Percentiles rank a stretch among this genome's conserved stretches.
Evolutionary conservation across 2,797 vertebrate species (phyloP).

Genomic region (Heterohyrax brucei): DNA sequence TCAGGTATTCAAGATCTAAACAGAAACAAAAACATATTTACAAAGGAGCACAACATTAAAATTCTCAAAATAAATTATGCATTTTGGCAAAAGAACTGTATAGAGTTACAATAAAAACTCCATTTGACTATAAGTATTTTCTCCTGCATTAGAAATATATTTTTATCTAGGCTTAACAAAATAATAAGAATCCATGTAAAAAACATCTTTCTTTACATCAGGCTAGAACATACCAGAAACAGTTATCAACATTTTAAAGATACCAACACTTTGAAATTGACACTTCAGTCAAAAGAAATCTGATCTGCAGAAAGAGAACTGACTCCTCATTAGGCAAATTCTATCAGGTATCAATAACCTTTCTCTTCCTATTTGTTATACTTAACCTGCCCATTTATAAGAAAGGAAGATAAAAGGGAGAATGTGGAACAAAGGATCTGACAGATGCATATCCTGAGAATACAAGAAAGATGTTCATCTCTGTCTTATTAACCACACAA

Average conservation of each 20-base stretch:
- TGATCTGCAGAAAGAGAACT: conserved; percentile 31
- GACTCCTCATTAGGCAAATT: conserved; percentile 16
- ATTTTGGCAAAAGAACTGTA: conserved; percentile 39
- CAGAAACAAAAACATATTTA: conserved; percentile 74
- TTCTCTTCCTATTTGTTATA: conserved; percentile 19
- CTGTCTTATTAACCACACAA: too few species aligned
- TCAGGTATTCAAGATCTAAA: conserved; percentile 97
- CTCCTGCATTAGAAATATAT: conserved; percentile 33
- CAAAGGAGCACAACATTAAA: conserved; percentile 67
- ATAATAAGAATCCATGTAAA: conserved; percentile 38
- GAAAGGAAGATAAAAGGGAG: neutral
- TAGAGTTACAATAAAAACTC: conserved; percentile 53
- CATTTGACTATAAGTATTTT: conserved; percentile 27
- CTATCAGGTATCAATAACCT: neutral
- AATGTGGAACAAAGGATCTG: too few species aligned
- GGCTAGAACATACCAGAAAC: conserved; percentile 3
- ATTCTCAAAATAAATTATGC: conserved; percentile 30
- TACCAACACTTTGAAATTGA: conserved; percentile 64
- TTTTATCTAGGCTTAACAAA: conserved; percentile 62
- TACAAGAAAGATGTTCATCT: too few species aligned
- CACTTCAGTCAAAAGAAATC: conserved; percentile 59
- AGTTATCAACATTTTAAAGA: conserved; percentile 63
- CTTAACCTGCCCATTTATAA: neutral
- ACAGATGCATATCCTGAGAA: too few species aligned
- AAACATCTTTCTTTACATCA: neutral